These are phyloP conservation scores for Bembecia ichneumoniformis DNA, from an alignment of 2,888 invertebrate species.

Conservation along the genomic window DNA sequence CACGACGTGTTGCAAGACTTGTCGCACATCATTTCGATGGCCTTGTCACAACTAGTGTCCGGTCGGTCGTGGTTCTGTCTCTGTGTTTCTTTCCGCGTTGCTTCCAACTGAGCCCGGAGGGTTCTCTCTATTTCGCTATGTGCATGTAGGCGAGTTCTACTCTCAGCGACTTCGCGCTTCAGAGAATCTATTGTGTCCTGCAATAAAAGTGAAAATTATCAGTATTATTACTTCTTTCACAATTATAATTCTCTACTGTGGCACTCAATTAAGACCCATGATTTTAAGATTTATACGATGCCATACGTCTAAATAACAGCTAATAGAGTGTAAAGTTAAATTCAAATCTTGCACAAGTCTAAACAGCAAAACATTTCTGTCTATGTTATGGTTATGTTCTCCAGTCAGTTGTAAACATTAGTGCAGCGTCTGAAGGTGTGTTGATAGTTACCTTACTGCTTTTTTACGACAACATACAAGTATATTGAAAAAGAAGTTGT, in stretches of 20 bases:
- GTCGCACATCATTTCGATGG: constrained; percentile 10
- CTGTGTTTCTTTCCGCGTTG: constrained; percentile 48
- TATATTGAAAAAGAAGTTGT: too few relatives aligned
- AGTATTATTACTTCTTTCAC: neutral
- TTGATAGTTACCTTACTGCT: too few relatives aligned
- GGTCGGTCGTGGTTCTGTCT: constrained; percentile 15
- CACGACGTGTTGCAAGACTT: constrained; percentile 17
- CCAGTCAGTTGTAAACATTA: too few relatives aligned
- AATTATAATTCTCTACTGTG: neutral
- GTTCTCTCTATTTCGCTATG: constrained; percentile 63
- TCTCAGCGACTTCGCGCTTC: constrained; percentile 62
- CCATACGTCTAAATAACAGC: too few relatives aligned
- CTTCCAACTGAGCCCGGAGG: constrained; percentile 58
- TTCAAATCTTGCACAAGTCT: too few relatives aligned
- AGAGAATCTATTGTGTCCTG: constrained; percentile 62
- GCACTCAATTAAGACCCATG: neutral
- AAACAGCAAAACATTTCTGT: too few relatives aligned
- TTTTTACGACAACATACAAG: too few relatives aligned
- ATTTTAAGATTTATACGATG: too few relatives aligned
- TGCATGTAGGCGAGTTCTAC: constrained; percentile 55
- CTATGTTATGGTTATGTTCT: too few relatives aligned
- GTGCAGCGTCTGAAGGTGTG: too few relatives aligned
- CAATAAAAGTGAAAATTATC: constrained; percentile 9
- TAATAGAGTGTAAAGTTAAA: too few relatives aligned
- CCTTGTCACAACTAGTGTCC: constrained; percentile 13